Percentiles rank a stretch among this genome's conserved stretches.
These are phyloP conservation scores for Coenonympha glycerion DNA, from an alignment of 2,888 invertebrate genomes.

Conservation along the genomic window DNA sequence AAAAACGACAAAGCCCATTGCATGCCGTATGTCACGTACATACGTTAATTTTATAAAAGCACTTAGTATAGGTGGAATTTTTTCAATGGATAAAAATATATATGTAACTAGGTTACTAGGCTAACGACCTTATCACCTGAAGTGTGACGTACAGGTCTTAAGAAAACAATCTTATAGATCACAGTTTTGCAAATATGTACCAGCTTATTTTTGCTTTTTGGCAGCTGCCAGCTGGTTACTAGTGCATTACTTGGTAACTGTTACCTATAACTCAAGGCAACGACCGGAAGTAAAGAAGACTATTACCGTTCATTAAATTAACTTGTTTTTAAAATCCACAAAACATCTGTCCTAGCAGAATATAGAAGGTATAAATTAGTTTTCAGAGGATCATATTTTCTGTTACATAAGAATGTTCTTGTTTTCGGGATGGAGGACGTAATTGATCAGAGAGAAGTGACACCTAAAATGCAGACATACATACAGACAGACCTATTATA, in stretches of 20 bases:
- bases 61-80: neutral
- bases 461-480: too few species aligned
- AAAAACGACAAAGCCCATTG: constrained; percentile 28
- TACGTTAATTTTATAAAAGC: constrained; percentile 5
- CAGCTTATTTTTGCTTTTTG: too few species aligned
- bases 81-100: neutral
- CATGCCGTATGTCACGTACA: constrained; percentile 52
- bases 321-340: neutral
- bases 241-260: too few species aligned
- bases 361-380: neutral
- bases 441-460: too few species aligned
- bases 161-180: too few species aligned
- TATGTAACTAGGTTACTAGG: neutral
- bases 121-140: neutral
- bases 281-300: too few species aligned
- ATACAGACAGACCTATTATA: too few species aligned
- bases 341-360: neutral
- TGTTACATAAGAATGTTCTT: too few species aligned
- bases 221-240: too few species aligned
- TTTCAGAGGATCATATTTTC: neutral
- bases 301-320: neutral
- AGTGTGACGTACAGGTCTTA: neutral
- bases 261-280: too few species aligned
- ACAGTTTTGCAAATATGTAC: too few species aligned
- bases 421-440: too few species aligned